A percentile compares a stretch with the other conserved stretches of the same genome.
phyloP scores from a whole-genome alignment of 2,888 invertebrate species.

The Nymphalis polychloros region DNA sequence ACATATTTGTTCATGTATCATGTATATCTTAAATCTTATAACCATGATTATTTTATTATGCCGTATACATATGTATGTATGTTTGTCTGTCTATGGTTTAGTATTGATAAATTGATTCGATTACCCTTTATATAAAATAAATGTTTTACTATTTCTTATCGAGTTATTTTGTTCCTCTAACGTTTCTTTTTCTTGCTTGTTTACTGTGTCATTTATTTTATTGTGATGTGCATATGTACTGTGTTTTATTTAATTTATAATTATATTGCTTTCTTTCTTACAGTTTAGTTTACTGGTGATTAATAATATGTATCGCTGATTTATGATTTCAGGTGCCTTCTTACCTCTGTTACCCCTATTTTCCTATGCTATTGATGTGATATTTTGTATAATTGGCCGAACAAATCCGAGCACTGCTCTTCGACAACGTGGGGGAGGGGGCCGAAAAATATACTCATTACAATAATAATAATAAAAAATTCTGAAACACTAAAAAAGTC shows the following conservation, averaged over 20 bases:
- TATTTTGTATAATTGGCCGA: constrained; percentile 54
- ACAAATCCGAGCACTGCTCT: constrained; percentile 74
- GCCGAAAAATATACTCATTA: too few relatives aligned
- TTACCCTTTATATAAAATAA: not conserved
- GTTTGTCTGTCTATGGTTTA: too few relatives aligned
- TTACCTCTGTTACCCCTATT: constrained; percentile 60
- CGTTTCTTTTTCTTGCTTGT: constrained; percentile 5
- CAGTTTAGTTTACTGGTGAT: constrained; percentile 38
- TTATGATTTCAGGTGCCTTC: constrained; percentile 73
- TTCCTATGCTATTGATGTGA: constrained; percentile 44
- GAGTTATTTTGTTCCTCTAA: not conserved
- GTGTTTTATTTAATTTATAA: constrained; percentile 36
- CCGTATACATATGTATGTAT: too few relatives aligned
- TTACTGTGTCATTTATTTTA: constrained; percentile 18
- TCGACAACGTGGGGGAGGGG: constrained; percentile 39
- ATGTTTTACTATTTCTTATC: not conserved
- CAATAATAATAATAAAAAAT: too few relatives aligned
- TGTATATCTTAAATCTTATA: too few relatives aligned
- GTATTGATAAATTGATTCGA: not conserved
- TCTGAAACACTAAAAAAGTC: too few relatives aligned
- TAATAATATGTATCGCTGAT: constrained; percentile 50
- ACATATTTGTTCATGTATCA: too few relatives aligned
- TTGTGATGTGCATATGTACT: constrained; percentile 31
- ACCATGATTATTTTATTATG: too few relatives aligned
- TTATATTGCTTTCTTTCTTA: constrained; percentile 33